phyloP scores from a whole-genome alignment of 2,888 invertebrate species.

The Muschampia plurimacula region DNA sequence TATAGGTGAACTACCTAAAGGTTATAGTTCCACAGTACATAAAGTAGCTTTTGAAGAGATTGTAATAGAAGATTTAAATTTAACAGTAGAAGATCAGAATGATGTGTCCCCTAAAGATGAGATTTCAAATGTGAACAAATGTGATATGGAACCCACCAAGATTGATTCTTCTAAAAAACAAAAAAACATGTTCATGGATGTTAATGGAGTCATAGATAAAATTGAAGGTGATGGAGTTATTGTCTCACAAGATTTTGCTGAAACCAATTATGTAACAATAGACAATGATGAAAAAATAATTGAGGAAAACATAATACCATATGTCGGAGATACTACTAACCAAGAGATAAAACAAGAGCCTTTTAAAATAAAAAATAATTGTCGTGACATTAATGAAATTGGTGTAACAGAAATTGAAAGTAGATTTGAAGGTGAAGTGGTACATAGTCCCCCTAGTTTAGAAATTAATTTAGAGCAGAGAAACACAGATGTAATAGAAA shows the following conservation, averaged over 20 bases:
- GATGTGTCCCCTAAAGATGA: constrained; percentile 34
- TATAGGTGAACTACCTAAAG: constrained; percentile 33
- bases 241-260: constrained; percentile 10
- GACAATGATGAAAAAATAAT: constrained; percentile 15
- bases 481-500: constrained; percentile 40
- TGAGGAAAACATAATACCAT: constrained; percentile 8
- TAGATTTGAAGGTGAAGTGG: neutral
- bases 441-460: neutral
- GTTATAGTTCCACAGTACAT: constrained; percentile 32
- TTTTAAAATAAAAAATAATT: neutral
- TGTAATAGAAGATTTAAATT: constrained; percentile 49
- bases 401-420: constrained; percentile 31
- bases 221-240: constrained; percentile 7
- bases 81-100: constrained; percentile 44
- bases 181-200: neutral
- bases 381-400: constrained; percentile 33
- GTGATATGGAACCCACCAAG: constrained; percentile 19
- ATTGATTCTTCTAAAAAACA: constrained; percentile 16
- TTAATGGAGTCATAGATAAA: neutral
- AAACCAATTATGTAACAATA: neutral
- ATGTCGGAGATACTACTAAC: neutral
- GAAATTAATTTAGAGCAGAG: constrained; percentile 7
- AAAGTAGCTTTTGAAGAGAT: constrained; percentile 44
- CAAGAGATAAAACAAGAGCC: constrained; percentile 15
- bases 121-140: constrained; percentile 34